Evolutionary conservation across 2,797 vertebrate genomes (phyloP).

Genomic region (Kryptopterus vitreolus): DNA sequence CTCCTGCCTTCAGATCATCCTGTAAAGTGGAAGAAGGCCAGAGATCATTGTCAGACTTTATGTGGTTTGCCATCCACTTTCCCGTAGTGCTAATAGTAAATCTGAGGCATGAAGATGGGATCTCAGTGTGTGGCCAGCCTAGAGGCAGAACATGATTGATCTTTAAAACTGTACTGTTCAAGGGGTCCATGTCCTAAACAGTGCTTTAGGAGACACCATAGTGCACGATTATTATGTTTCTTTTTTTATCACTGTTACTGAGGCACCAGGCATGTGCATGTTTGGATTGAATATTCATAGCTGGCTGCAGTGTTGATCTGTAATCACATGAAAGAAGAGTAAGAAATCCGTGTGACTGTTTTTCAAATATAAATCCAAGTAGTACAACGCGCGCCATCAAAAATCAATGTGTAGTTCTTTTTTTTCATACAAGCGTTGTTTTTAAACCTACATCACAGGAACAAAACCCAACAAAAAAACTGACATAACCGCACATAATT

Average conservation of each 20-base stretch:
- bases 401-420: background rate
- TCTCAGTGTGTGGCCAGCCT: slow-evolving; percentile 37
- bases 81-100: slow-evolving; percentile 16
- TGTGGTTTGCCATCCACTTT: slow-evolving; percentile 38
- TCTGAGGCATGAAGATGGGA: slow-evolving; percentile 28
- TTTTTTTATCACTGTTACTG: background rate
- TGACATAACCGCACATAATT: background rate
- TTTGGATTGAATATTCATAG: background rate
- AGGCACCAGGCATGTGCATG: background rate
- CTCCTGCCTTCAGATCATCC: slow-evolving; percentile 25
- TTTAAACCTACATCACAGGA: background rate
- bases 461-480: background rate
- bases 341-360: background rate
- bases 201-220: background rate
- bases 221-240: background rate
- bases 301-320: background rate
- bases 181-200: slow-evolving; percentile 17
- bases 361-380: background rate
- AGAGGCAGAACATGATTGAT: slow-evolving; percentile 29
- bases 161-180: slow-evolving; percentile 3
- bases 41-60: slow-evolving; percentile 35
- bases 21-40: slow-evolving; percentile 27
- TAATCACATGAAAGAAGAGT: background rate
- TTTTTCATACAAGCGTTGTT: background rate
- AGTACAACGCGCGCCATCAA: background rate